phyloP scores from a whole-genome alignment of 2,113 vertebrate genomes.

The Corvus hawaiiensis region DNA sequence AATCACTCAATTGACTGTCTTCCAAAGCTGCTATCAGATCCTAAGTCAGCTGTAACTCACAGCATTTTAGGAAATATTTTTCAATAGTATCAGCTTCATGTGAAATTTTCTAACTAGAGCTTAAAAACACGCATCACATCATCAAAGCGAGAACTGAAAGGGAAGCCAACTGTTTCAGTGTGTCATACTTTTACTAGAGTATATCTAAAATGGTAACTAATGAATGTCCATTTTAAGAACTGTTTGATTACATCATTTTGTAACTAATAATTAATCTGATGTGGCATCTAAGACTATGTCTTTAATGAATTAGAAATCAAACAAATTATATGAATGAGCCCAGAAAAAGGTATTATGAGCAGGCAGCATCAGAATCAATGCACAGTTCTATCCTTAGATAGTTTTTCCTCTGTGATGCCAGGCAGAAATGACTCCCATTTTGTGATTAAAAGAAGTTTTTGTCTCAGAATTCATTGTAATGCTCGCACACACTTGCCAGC shows the following conservation, averaged over 20 bases:
- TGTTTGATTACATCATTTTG: background rate
- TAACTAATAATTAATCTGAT: background rate
- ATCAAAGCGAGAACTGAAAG: background rate
- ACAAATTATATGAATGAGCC: background rate
- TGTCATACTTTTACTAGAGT: background rate
- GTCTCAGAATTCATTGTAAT: background rate
- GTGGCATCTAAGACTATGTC: background rate
- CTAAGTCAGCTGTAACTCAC: background rate
- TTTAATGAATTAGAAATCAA: background rate
- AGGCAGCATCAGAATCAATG: background rate
- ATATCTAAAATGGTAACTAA: background rate
- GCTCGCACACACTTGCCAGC: background rate
- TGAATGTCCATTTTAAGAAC: background rate
- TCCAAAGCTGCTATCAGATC: background rate
- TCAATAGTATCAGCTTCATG: background rate
- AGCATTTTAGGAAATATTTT: background rate
- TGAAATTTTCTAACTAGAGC: background rate
- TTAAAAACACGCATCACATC: background rate
- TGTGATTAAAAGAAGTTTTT: background rate
- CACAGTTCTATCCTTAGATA: background rate
- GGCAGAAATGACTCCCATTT: background rate
- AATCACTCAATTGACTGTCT: background rate
- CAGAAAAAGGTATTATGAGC: background rate
- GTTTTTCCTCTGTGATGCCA: background rate
- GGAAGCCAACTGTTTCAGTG: background rate